Evolutionary conservation across 2,113 vertebrate genomes (phyloP), one percentile per base, ranked within the genome.

Genomic region (Atherinomorus stipes): DNA sequence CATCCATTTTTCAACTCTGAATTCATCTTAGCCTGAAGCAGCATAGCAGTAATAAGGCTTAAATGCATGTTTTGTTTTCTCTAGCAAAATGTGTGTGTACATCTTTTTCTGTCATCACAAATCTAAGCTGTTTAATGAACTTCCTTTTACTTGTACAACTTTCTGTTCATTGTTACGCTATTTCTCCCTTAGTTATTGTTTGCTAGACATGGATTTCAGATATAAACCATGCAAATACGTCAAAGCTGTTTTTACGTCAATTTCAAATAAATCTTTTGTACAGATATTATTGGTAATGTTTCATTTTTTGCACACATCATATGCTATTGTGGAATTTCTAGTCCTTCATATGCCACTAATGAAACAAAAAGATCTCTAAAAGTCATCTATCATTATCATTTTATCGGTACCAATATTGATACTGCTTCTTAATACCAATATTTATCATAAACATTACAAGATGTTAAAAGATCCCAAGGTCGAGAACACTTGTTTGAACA

Each of bases 211-310:
- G 88, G 47, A 85, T 87, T 89, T 89, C 77, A 85, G 79, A 89
- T 87, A 76, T 86, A 76, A 89, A 81, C 92, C 85, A 90, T 86
- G 80, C 78, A 69, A 85, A 80, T 89, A 64, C 72, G 77, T 60
- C 74, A 86, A 87, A 87, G 80, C 82, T 86, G 88, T 93, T 91
- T 92, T 85, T 87, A 84, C 88, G 80, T 86, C 25, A 26, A 90
- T 90, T 93, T 90, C 22, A 88, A 94, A 92, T 91, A 92, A 94
- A 93, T 83, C 59, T 90, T 92, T 93, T 92, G 88, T 93, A 93
- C 83, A 90, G 85, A 83, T 84, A 44, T 11, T 4, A 18, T 12
- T 47, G 52, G 40, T 44, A 53, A 44, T 19, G 5, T 31, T 60
- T 18, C 16, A 45, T 51, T 51, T 37, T 49, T 26, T 63, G 4